Base-by-base conservation (phyloP, 2,888 invertebrate species). In the Drosophila villosipedis region DNA sequence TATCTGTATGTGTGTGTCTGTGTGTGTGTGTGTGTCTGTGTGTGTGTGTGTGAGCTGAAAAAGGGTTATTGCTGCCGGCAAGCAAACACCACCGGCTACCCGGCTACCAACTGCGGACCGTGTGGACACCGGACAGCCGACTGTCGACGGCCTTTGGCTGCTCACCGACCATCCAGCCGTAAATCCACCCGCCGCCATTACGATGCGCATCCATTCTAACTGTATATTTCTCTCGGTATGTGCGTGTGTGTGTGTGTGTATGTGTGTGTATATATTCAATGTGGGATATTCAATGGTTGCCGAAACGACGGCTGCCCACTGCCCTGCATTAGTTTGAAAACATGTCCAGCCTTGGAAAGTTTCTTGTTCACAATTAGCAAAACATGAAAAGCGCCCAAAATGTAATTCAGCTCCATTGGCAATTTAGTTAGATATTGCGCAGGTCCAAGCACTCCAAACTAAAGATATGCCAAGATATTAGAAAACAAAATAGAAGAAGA, bases 21-120 rank as follows among this genome's bases (percentile, higher is more conserved):
- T 68, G 30, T 57, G 43, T 50, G 62, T 65, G 61, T 60, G 35
- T 35, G 59, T 39, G 54, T 67, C 41, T 52, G 50, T 50, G 54
- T 72, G 41, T 52, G 50, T 62, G 53, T 54, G 62, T 71, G 72
- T 39, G 52, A 31, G 35, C 49, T 47, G 63, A 73, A 83, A 82
- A 92, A 91, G 91, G 92, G 91, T 91, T 92, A 91, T 89, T 92
- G 89, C 91, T 83, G 84, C 71, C 83, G 85, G 90, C 88, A 78
- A 84, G 74, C 81, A 92, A 91, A 91, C 91, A 92, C 92, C 92
- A 91, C 91, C 91, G 89, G 90, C 91, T 82, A 82, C 80, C 76
- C 87, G 47, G 64, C 59, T 76, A 65, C 47, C 25, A 47, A 47
- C 43, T 22, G 43, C 22, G 43, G 43, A 69, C 73, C 55, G 70